Conservation (phyloP, 1,140 invertebrate species). For the Pseudobourletiella spinata region DNA sequence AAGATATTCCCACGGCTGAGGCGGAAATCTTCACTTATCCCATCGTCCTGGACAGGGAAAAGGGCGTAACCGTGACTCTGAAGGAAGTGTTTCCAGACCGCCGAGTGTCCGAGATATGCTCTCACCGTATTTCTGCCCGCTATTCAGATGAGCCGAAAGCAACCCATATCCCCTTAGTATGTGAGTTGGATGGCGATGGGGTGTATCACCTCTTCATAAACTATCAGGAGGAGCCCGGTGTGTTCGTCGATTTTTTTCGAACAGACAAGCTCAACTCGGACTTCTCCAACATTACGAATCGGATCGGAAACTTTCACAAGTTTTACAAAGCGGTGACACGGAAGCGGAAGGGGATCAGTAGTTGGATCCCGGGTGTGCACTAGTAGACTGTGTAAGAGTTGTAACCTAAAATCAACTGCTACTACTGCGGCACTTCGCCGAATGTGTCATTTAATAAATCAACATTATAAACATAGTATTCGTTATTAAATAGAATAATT, state of each 20-base stretch:
- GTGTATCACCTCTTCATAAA: background rate
- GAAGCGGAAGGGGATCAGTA: too few relatives aligned
- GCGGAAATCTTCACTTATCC: background rate
- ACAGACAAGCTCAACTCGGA: background rate
- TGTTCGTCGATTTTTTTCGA: background rate
- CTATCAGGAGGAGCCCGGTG: background rate
- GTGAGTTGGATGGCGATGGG: background rate
- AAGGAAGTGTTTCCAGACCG: background rate
- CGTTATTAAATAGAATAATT: too few relatives aligned
- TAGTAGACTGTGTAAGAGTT: too few relatives aligned
- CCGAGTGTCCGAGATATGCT: too few relatives aligned
- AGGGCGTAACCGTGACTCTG: background rate
- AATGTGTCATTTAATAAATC: too few relatives aligned
- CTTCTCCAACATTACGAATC: background rate
- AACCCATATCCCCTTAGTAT: background rate
- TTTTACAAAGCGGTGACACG: too few relatives aligned
- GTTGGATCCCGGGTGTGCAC: too few relatives aligned
- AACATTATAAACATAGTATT: too few relatives aligned
- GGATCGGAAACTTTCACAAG: background rate
- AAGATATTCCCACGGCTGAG: background rate
- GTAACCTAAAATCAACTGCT: too few relatives aligned
- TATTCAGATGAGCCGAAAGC: too few relatives aligned
- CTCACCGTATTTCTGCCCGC: too few relatives aligned
- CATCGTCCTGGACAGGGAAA: background rate
- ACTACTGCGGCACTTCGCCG: too few relatives aligned